Conservation (phyloP, 2,113 vertebrate genomes). For the Datnioides undecimradiatus region DNA sequence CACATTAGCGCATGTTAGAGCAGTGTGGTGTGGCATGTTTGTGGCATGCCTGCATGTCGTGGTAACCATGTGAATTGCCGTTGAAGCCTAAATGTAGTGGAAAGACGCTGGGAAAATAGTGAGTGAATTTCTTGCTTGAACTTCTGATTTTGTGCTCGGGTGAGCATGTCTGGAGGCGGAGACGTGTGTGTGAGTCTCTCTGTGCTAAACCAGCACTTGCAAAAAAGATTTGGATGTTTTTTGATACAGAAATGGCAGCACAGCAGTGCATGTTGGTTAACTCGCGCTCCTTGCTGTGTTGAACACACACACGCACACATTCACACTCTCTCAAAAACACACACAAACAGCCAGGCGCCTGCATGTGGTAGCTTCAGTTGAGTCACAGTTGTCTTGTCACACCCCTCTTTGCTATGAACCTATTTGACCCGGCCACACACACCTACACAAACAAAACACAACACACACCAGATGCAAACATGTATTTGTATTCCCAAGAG, state of each 20-base stretch:
- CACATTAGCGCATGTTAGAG: conserved; percentile 46
- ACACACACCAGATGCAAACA: conserved; percentile 49
- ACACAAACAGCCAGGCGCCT: conserved; percentile 10
- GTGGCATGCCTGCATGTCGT: conserved; percentile 44
- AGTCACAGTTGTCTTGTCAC: conserved; percentile 59
- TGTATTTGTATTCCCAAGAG: conserved; percentile 33
- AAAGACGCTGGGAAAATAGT: conserved; percentile 65
- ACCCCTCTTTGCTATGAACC: conserved; percentile 56
- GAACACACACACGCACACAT: conserved; percentile 25
- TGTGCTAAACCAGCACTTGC: conserved; percentile 36
- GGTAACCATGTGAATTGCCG: conserved; percentile 56
- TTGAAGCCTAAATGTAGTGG: conserved; percentile 65
- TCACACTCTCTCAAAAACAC: conserved; percentile 9
- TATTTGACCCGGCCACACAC: conserved; percentile 57
- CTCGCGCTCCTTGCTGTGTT: conserved; percentile 24
- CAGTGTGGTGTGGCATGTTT: conserved; percentile 33
- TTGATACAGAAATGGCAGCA: conserved; percentile 51
- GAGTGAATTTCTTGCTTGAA: conserved; percentile 77
- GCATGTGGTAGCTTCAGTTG: conserved; percentile 52
- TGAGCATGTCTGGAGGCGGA: conserved; percentile 72
- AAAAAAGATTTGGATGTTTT: conserved; percentile 57
- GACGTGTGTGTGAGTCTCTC: conserved; percentile 29
- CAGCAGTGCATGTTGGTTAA: conserved; percentile 54
- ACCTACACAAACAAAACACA: conserved; percentile 38
- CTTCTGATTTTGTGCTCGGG: conserved; percentile 80